Evolutionary conservation across 2,888 invertebrate species (phyloP), one percentile per base, ranked within the genome.

Genomic region (Stratiomys singularior): DNA sequence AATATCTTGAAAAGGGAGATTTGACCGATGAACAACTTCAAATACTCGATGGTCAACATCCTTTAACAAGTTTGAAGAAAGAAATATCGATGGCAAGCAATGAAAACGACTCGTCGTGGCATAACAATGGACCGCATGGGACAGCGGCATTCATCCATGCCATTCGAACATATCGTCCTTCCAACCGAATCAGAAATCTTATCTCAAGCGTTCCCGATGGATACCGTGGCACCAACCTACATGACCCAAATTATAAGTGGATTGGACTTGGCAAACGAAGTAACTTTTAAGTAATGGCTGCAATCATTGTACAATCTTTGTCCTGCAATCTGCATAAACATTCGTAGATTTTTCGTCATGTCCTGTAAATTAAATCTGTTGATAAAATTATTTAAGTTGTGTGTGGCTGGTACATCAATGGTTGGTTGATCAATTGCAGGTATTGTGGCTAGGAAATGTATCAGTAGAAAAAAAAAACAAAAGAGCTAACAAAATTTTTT

Each of bases 231-330:
- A 90, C 91, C 71, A 90, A 92, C 83, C 89, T 89, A 81, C 89
- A 91, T 82, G 91, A 92, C 85, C 92, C 92, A 47, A 91, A 89
- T 78, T 88, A 91, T 84, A 89, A 91, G 88, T 92, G 91, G 91
- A 88, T 91, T 52, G 91, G 92, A 15, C 88, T 92, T 81, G 92
- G 92, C 78, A 86, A 86, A 81, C 80, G 80, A 79, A 81, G 63
- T 30, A 21, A 37, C 37, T 30, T 23, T 13, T 52, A 76, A 69
- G n/a, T 15, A 13, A 52, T 52, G 15, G 37, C 37, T 52, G 52
- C 4, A 18, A 52, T 52, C 18, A 2, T 52, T 52, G 52, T n/a
- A 52, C 15, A 13, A 52, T 52, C 7, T 52, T 4, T 52, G 52
- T 52, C 18, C 18, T 18, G 4, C 15, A 52, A 52, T 52, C n/a